Evolutionary conservation across 1,140 invertebrate species (phyloP).

Genomic region (Trachymyrmex septentrionalis): DNA sequence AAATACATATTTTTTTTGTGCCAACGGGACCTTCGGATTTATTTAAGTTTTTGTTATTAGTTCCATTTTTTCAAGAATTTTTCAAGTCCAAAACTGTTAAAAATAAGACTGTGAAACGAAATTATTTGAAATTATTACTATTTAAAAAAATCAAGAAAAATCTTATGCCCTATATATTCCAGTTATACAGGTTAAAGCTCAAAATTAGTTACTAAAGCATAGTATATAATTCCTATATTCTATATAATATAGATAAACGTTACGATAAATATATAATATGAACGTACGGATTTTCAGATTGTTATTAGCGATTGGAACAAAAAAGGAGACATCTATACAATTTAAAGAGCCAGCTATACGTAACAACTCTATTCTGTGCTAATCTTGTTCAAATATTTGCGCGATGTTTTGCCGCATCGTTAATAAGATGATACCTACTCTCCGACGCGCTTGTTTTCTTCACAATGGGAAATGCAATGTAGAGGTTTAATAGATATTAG

Average conservation of each 20-base stretch:
- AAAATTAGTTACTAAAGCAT: too few species aligned
- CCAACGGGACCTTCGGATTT: too few species aligned
- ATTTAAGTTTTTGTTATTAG: too few species aligned
- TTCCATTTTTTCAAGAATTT: too few species aligned
- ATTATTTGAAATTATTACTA: too few species aligned
- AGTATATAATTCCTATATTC: not conserved
- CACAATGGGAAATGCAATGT: not conserved
- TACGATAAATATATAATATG: not conserved
- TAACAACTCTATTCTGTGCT: constrained; percentile 24
- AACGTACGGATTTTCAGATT: not conserved
- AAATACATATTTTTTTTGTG: too few species aligned
- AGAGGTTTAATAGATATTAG: not conserved
- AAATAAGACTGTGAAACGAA: too few species aligned
- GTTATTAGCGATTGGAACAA: not conserved
- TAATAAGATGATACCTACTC: not conserved
- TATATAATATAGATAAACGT: too few species aligned
- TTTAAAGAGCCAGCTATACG: not conserved
- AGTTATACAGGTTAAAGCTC: too few species aligned
- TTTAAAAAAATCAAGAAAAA: too few species aligned
- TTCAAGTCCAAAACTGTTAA: too few species aligned
- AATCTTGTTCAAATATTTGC: constrained; percentile 25
- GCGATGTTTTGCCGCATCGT: constrained; percentile 2
- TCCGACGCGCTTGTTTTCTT: not conserved
- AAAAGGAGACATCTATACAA: not conserved
- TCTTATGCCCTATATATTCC: too few species aligned